phyloP scores from a whole-genome alignment of 1,140 invertebrate genomes.

The Drosophila sturtevanti region DNA sequence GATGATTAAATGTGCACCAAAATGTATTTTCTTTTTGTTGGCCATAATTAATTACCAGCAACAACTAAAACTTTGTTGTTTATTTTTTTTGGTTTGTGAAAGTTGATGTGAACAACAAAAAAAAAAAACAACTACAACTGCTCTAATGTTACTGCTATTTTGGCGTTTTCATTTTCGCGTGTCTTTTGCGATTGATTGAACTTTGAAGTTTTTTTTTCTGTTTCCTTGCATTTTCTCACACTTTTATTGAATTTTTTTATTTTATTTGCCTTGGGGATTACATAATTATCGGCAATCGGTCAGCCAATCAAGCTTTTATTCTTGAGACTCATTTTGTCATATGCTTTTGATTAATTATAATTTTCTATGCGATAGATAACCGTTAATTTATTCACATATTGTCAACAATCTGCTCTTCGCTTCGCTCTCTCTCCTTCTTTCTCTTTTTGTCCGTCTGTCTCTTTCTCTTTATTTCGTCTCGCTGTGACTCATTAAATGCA shows the following conservation, averaged over 20 bases:
- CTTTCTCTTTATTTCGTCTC: not conserved
- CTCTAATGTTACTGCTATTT: slow-evolving; percentile 51
- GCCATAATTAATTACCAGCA: slow-evolving; percentile 63
- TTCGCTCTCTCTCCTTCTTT: not conserved
- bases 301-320: slow-evolving; percentile 51
- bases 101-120: slow-evolving; percentile 23
- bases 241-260: slow-evolving; percentile 38
- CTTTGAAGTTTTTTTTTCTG: slow-evolving; percentile 39
- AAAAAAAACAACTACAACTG: slow-evolving; percentile 41
- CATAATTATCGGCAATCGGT: slow-evolving; percentile 59
- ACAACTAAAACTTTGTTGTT: slow-evolving; percentile 2
- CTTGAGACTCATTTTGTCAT: slow-evolving; percentile 55
- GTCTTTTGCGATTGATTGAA: slow-evolving; percentile 57
- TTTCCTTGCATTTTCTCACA: slow-evolving; percentile 41
- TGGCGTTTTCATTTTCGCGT: slow-evolving; percentile 69
- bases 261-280: slow-evolving; percentile 59
- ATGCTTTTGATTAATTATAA: slow-evolving; percentile 30
- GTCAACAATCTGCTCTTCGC: not conserved
- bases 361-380: slow-evolving; percentile 42
- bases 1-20: slow-evolving; percentile 46
- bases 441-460: not conserved
- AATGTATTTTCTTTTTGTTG: slow-evolving; percentile 37
- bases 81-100: slow-evolving; percentile 66
- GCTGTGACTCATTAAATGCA: slow-evolving; percentile 58
- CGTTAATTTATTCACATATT: slow-evolving; percentile 32